Percentiles rank a stretch among this genome's conserved stretches.
phyloP scores from a whole-genome alignment of 2,113 vertebrate species.

The Myiopsitta monachus region DNA sequence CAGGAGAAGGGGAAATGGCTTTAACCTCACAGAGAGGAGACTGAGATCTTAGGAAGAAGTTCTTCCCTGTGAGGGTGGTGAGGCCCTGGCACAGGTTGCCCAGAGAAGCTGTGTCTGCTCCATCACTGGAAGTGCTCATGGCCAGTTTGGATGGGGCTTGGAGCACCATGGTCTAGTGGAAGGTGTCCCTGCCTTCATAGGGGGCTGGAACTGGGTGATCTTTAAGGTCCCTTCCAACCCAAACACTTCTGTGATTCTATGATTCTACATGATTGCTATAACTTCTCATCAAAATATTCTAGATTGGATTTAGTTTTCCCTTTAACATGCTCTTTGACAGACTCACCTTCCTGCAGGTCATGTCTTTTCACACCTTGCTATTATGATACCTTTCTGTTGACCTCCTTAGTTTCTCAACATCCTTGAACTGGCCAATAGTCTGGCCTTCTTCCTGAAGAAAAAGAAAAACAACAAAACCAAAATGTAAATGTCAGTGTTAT shows the following conservation, averaged over 20 bases:
- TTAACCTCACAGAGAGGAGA: accelerated
- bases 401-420: not conserved
- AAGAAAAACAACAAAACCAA: not conserved
- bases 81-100: accelerated
- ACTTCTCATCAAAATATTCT: not conserved
- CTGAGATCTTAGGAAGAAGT: accelerated
- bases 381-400: not conserved
- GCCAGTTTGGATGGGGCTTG: accelerated
- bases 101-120: not conserved
- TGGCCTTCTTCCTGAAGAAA: not conserved
- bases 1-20: not conserved
- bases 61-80: accelerated
- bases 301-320: not conserved
- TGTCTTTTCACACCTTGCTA: not conserved
- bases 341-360: not conserved
- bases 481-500: not conserved
- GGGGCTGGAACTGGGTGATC: accelerated
- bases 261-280: not conserved
- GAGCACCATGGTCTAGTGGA: accelerated
- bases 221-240: not conserved
- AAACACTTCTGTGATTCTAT: not conserved
- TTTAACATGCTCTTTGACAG: not conserved
- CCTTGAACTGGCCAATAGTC: not conserved
- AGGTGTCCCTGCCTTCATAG: not conserved
- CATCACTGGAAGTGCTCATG: not conserved